Base-by-base conservation (phyloP, 2,888 invertebrate species). In the Dysmachus trigonus region DNA sequence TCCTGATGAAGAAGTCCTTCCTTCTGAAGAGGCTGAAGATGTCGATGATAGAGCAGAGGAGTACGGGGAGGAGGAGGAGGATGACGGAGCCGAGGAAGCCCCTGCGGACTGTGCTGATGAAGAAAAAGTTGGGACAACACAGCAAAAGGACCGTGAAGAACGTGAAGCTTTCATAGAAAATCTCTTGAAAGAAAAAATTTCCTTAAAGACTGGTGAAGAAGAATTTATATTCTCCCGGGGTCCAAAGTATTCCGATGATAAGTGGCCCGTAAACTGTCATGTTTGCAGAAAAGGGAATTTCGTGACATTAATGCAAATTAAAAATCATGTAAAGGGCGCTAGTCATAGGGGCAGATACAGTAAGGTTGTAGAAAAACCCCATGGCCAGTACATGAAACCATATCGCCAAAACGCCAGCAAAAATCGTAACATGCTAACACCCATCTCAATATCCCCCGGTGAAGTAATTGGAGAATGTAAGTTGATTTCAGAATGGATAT, bases 191-290 rank as follows among this genome's bases (percentile, higher is more conserved):
- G 53, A 35, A 0, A 86, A 87, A 77, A 73, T 86, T 1, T 86
- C 76, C n/a, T 33, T 88, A n/a, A 62, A 77, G 10, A 87, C 87
- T 62, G 88, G 62, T 1, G 53, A 41, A 30, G 85, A 87, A 71
- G 41, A 18, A 33, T 73, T 76, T 53, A 8, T 87, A 2, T 88
- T 87, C 15, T 88, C 88, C 0, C 77, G 86, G 0, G 88, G 88
- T 7, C 88, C 88, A 10, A 87, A 87, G 62, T 87, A 87, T 41
- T 73, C 87, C 4, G 86, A 87, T 8, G 86, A 81, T 35, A 74
- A 51, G n/a, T 87, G 87, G 87, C 87, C 87, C 18, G 33, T 87
- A 0, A 87, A 86, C 76, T 87, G 87, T 72, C 87, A 87, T 51
- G 83, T 87, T 18, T 87, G 87, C 38, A 84, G 85, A 15, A 38